Evolutionary conservation across 2,888 invertebrate genomes (phyloP).

Genomic region (Perdita meconis): DNA sequence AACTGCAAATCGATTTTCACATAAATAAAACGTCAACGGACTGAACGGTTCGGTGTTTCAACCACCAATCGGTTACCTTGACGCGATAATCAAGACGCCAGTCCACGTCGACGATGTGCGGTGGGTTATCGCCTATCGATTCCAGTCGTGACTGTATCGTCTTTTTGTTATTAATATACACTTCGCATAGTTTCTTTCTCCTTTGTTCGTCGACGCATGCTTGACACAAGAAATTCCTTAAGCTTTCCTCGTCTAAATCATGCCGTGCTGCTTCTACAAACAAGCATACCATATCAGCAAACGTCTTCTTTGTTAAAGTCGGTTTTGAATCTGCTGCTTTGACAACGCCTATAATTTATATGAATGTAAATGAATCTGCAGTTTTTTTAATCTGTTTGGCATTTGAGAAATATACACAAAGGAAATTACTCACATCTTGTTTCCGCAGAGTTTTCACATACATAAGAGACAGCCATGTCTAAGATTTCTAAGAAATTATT

Average conservation of each 20-base stretch:
- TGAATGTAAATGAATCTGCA: constrained; percentile 1
- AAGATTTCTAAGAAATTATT: constrained; percentile 75
- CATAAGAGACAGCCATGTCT: constrained; percentile 65
- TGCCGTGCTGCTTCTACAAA: constrained; percentile 78
- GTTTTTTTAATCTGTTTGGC: background rate
- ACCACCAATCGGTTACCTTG: constrained; percentile 75
- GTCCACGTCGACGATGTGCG: constrained; percentile 80
- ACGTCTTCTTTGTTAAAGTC: constrained; percentile 75
- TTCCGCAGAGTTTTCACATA: constrained; percentile 66
- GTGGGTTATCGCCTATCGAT: constrained; percentile 76
- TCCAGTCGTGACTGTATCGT: constrained; percentile 75
- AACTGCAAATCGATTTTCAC: constrained; percentile 68
- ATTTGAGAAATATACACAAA: background rate
- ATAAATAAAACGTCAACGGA: constrained; percentile 22
- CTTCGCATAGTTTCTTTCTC: constrained; percentile 74
- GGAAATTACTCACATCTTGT: constrained; percentile 69
- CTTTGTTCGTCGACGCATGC: constrained; percentile 70
- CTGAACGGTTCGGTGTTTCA: constrained; percentile 20
- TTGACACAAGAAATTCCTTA: constrained; percentile 70
- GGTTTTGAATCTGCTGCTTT: constrained; percentile 74
- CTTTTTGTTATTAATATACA: constrained; percentile 72
- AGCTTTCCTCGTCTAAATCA: constrained; percentile 73
- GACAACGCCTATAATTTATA: constrained; percentile 29
- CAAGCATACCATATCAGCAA: constrained; percentile 76
- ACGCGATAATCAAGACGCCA: constrained; percentile 83